Conservation (phyloP, 1,140 invertebrate species). For the Halictus rubicundus region DNA sequence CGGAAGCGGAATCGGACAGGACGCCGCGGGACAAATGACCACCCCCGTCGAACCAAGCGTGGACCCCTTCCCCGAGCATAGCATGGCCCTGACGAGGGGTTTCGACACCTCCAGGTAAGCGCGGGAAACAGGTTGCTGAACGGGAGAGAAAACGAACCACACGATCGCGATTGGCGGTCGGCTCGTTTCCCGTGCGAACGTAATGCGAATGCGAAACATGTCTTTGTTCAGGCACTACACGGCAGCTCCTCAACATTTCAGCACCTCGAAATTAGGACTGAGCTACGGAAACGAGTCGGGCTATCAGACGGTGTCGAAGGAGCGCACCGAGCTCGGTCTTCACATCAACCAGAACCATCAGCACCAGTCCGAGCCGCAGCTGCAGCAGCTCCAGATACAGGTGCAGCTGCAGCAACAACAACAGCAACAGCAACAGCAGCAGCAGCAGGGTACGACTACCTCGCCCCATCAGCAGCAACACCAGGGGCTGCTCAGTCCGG, state of each 20-base stretch:
- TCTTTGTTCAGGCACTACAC: conserved; percentile 72
- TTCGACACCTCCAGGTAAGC: conserved; percentile 77
- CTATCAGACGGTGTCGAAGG: conserved; percentile 78
- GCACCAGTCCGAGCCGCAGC: conserved; percentile 79
- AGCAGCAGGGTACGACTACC: conserved; percentile 55
- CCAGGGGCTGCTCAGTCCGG: conserved; percentile 84
- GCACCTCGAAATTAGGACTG: conserved; percentile 70
- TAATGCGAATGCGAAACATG: neutral
- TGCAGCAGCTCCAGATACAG: conserved; percentile 87
- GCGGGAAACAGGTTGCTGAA: no score
- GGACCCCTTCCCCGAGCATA: conserved; percentile 86
- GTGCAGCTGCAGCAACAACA: conserved; percentile 83
- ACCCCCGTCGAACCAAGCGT: conserved; percentile 85
- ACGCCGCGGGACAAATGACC: conserved; percentile 83
- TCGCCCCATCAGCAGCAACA: conserved; percentile 81
- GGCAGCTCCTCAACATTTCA: conserved; percentile 72
- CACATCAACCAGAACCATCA: conserved; percentile 77
- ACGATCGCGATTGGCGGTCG: no score
- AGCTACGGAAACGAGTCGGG: conserved; percentile 70
- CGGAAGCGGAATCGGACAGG: conserved; percentile 81
- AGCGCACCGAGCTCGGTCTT: conserved; percentile 77
- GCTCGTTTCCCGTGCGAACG: neutral
- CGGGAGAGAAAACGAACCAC: no score
- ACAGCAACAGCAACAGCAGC: conserved; percentile 61
- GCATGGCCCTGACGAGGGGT: conserved; percentile 76